Percentiles rank a stretch among this genome's conserved stretches.
These are phyloP conservation scores for Scomber colias DNA, from an alignment of 2,113 vertebrate species.

Conservation along the genomic window DNA sequence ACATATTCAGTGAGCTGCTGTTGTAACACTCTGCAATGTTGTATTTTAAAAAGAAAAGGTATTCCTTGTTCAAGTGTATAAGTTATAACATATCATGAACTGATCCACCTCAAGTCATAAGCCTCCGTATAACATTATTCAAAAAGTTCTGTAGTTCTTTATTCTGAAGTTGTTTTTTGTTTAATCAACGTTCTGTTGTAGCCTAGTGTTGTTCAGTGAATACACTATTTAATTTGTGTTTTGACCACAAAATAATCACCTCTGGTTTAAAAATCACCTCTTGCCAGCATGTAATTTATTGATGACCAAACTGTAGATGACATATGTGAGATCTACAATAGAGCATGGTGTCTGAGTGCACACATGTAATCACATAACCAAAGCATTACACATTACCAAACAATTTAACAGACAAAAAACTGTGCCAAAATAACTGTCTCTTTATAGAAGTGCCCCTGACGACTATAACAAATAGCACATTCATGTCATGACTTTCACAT, in stretches of 20 bases:
- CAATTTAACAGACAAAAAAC: constrained; percentile 15
- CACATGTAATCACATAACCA: constrained; percentile 14
- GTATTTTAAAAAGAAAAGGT: constrained; percentile 36
- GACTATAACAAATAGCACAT: constrained; percentile 20
- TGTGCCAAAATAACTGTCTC: constrained; percentile 24
- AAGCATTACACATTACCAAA: constrained; percentile 13
- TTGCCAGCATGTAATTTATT: constrained; percentile 8
- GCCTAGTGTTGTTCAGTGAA: constrained; percentile 21
- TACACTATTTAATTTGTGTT: constrained; percentile 41
- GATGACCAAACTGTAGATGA: constrained; percentile 13
- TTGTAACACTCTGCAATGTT: constrained; percentile 29
- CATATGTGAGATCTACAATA: constrained; percentile 1
- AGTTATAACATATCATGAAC: constrained; percentile 6
- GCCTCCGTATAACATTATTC: neutral
- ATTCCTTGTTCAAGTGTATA: constrained; percentile 32
- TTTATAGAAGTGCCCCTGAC: constrained; percentile 16
- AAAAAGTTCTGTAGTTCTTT: neutral
- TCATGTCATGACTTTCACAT: constrained; percentile 48
- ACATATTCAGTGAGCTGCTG: constrained; percentile 32
- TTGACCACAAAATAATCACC: constrained; percentile 4
- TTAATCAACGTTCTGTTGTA: neutral
- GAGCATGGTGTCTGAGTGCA: neutral
- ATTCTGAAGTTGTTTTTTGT: constrained; percentile 5
- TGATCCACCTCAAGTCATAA: constrained; percentile 26
- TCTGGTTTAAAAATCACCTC: constrained; percentile 26